phyloP scores from a whole-genome alignment of 2,797 vertebrate genomes.

The Ctenochaetus hawaiiensis region DNA sequence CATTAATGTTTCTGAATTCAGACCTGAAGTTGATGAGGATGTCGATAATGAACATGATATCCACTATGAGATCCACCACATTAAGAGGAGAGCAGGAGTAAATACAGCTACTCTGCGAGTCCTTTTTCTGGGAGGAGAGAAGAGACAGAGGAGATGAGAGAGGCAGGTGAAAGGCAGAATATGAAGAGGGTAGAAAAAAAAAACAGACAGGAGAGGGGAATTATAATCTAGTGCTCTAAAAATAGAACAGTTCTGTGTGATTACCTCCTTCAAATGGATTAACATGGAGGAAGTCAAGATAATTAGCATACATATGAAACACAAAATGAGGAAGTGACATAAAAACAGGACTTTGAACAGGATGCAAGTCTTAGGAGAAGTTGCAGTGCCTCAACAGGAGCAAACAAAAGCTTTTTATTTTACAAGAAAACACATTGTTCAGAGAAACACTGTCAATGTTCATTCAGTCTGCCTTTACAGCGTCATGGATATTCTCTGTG shows the following conservation, averaged over 20 bases:
- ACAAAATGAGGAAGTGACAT: not conserved
- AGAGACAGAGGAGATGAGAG: not conserved
- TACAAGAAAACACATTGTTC: not conserved
- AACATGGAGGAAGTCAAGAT: slow-evolving; percentile 21
- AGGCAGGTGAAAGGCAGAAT: not conserved
- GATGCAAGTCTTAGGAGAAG: not conserved
- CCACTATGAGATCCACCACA: slow-evolving; percentile 97
- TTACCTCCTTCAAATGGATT: slow-evolving; percentile 30
- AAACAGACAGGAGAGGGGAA: not conserved
- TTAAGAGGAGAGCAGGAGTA: slow-evolving; percentile 97
- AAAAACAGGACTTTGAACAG: not conserved
- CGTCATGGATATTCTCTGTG: not conserved
- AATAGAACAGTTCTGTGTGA: slow-evolving; percentile 36
- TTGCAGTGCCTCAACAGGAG: not conserved
- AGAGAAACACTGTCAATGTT: not conserved
- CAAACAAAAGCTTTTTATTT: slow-evolving; percentile 11
- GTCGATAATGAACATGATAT: slow-evolving; percentile 99
- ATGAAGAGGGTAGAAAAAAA: not conserved
- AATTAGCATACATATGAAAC: slow-evolving; percentile 33
- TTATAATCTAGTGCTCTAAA: slow-evolving; percentile 23
- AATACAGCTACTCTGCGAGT: slow-evolving; percentile 88
- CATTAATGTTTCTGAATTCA: not conserved
- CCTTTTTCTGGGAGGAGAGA: slow-evolving; percentile 75
- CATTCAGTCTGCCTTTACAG: slow-evolving; percentile 3
- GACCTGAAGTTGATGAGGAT: slow-evolving; percentile 97